These are phyloP conservation scores for Brachionus calyciflorus DNA, from an alignment of 1,140 invertebrate genomes.

Conservation along the genomic window DNA sequence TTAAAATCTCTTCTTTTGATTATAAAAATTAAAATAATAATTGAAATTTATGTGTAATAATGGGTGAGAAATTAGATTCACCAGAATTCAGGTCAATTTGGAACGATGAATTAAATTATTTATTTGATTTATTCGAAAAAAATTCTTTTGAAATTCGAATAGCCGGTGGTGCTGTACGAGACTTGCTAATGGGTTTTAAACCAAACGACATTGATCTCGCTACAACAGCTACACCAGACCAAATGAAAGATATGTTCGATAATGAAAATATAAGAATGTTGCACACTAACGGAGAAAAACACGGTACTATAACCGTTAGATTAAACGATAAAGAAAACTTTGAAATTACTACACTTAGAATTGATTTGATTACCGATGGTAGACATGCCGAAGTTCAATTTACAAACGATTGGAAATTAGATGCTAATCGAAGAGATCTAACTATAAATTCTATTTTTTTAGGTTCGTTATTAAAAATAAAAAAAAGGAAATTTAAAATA, in stretches of 20 bases:
- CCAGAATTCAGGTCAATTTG: constrained; percentile 9
- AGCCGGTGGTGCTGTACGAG: constrained; percentile 88
- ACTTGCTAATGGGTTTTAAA: constrained; percentile 78
- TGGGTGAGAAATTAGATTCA: background rate
- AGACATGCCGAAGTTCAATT: constrained; percentile 89
- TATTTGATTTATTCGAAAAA: constrained; percentile 39
- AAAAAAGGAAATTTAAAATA: constrained; percentile 46
- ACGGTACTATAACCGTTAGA: constrained; percentile 94
- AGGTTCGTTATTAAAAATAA: constrained; percentile 62
- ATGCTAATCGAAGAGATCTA: constrained; percentile 89
- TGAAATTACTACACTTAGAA: constrained; percentile 77
- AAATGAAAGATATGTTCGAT: constrained; percentile 82
- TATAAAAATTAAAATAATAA: background rate
- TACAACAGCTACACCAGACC: constrained; percentile 85
- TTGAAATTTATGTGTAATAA: background rate
- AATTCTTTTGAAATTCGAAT: constrained; percentile 70
- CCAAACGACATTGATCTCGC: constrained; percentile 96
- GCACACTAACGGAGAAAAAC: constrained; percentile 87
- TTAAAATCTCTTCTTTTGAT: background rate
- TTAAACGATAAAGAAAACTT: constrained; percentile 77
- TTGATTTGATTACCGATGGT: constrained; percentile 88
- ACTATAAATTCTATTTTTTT: constrained; percentile 99
- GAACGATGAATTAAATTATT: constrained; percentile 41
- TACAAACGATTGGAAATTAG: constrained; percentile 88
- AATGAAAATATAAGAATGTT: constrained; percentile 80